Conservation (phyloP, 2,888 invertebrate genomes). For the Euplagia quadripunctaria region DNA sequence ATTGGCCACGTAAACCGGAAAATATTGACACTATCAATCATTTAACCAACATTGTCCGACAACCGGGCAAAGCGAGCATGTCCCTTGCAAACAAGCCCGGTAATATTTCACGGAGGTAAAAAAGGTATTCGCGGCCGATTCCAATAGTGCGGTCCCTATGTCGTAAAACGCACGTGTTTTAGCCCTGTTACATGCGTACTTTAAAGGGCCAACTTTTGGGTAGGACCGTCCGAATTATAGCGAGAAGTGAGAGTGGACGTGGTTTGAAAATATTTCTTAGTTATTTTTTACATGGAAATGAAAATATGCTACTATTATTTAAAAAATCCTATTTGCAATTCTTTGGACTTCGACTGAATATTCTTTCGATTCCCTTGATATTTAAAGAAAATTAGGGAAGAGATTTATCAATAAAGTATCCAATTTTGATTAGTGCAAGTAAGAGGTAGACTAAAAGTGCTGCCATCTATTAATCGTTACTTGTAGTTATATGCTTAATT, state of each 20-base stretch:
- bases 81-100: conserved; percentile 51
- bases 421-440: no score
- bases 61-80: conserved; percentile 55
- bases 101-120: conserved; percentile 65
- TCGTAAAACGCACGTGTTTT: conserved; percentile 86
- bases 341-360: no score
- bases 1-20: conserved; percentile 54
- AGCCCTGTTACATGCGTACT: conserved; percentile 80
- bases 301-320: background rate
- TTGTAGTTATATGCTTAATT: conserved; percentile 13
- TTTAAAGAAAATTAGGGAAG: no score
- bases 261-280: conserved; percentile 16
- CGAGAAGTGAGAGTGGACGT: conserved; percentile 60
- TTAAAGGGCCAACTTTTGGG: conserved; percentile 83
- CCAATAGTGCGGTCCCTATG: conserved; percentile 73
- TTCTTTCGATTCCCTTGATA: no score
- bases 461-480: conserved; percentile 62
- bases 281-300: background rate
- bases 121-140: conserved; percentile 77
- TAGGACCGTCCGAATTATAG: conserved; percentile 76
- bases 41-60: conserved; percentile 62
- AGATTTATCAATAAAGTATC: no score
- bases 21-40: conserved; percentile 70
- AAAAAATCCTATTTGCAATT: no score
- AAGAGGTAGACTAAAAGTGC: conserved; percentile 2